phyloP scores from a whole-genome alignment of 2,888 invertebrate species.

The Apamea monoglypha region DNA sequence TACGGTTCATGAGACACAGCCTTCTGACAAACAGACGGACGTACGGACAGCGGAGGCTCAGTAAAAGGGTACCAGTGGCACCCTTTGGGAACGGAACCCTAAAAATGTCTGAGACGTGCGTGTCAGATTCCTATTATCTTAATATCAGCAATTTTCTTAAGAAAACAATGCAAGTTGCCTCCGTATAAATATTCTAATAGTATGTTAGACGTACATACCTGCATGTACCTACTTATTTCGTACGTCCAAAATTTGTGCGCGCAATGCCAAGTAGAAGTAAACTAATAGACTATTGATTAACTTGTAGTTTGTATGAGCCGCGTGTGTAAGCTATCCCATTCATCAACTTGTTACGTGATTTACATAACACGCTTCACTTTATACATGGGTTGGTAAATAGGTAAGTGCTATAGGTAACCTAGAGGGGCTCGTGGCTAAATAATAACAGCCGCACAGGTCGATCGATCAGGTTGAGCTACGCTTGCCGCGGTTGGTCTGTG shows the following conservation, averaged over 20 bases:
- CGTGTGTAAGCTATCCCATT: slow-evolving; percentile 56
- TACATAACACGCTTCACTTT: slow-evolving; percentile 46
- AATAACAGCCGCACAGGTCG: too few species aligned
- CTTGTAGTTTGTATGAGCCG: slow-evolving; percentile 49
- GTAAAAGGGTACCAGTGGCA: background rate
- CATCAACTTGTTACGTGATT: slow-evolving; percentile 67
- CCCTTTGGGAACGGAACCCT: background rate
- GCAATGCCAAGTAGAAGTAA: slow-evolving; percentile 33
- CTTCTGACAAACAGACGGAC: too few species aligned
- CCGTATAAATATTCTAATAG: slow-evolving; percentile 20
- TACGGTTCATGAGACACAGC: background rate
- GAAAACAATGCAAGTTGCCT: slow-evolving; percentile 9
- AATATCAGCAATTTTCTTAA: slow-evolving; percentile 53
- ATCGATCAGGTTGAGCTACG: too few species aligned
- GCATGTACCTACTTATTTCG: slow-evolving; percentile 24
- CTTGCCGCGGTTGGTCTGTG: too few species aligned
- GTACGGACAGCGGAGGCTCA: too few species aligned
- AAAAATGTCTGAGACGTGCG: slow-evolving; percentile 28
- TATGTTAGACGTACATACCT: slow-evolving; percentile 32
- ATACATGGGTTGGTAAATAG: slow-evolving; percentile 39
- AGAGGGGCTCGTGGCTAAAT: too few species aligned
- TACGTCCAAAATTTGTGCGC: slow-evolving; percentile 24
- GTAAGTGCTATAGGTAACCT: slow-evolving; percentile 44
- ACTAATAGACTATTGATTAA: slow-evolving; percentile 43
- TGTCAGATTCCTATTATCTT: slow-evolving; percentile 55